phyloP scores from a whole-genome alignment of 92 coral and sea anemone genomes.

The Zoanthus sociatus region DNA sequence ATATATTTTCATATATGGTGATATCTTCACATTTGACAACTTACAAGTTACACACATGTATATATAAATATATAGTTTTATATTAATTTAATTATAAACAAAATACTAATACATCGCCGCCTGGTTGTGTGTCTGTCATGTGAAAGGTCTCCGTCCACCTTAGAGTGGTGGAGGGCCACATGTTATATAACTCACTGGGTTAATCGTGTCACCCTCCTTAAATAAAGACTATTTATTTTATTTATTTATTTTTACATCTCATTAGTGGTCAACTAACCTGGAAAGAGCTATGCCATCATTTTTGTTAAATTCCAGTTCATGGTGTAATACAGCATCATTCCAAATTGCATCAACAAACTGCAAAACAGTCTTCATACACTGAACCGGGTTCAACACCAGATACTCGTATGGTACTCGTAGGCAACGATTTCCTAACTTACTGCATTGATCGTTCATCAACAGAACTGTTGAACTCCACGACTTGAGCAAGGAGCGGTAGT shows the following conservation, averaged over 20 bases:
- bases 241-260: not conserved
- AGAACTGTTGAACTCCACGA: constrained; percentile 79
- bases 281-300: constrained; percentile 76
- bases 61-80: too few species aligned
- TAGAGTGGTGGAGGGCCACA: not conserved
- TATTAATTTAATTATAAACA: too few species aligned
- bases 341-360: constrained; percentile 74
- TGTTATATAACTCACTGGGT: too few species aligned
- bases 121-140: too few species aligned
- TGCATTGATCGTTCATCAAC: constrained; percentile 77
- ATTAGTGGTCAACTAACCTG: not conserved
- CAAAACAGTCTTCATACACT: constrained; percentile 71
- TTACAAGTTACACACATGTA: too few species aligned
- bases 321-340: constrained; percentile 91
- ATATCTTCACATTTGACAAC: too few species aligned
- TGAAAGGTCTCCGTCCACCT: too few species aligned
- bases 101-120: too few species aligned
- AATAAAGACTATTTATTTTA: not conserved
- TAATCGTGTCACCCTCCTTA: too few species aligned
- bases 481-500: constrained; percentile 64
- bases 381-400: constrained; percentile 79
- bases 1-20: too few species aligned
- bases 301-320: constrained; percentile 67
- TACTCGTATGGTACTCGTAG: constrained; percentile 83
- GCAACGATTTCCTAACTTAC: constrained; percentile 70